Evolutionary conservation across 2,113 vertebrate genomes (phyloP).

Genomic region (Prunella himalayana): DNA sequence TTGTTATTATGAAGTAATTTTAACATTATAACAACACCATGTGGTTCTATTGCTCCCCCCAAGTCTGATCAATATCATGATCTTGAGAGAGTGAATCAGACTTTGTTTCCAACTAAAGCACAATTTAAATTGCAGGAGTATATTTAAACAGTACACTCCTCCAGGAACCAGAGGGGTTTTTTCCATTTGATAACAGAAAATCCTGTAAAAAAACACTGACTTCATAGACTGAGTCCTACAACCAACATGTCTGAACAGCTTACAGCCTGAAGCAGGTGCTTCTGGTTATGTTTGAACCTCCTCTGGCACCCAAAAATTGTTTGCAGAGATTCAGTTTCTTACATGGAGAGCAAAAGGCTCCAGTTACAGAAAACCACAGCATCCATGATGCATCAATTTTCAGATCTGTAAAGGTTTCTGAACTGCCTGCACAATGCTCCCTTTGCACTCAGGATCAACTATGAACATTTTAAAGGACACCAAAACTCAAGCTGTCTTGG

Average conservation of each 20-base stretch:
- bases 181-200: neutral
- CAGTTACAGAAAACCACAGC: neutral
- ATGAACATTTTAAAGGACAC: neutral
- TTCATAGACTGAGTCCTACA: neutral
- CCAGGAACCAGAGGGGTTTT: neutral
- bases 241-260: neutral
- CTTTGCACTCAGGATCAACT: neutral
- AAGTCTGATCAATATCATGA: neutral
- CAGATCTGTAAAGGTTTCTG: neutral
- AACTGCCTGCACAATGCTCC: neutral
- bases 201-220: neutral
- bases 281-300: neutral
- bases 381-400: neutral
- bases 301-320: neutral
- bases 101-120: neutral
- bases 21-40: neutral
- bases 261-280: neutral
- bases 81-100: neutral
- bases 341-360: neutral
- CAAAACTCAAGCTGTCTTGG: neutral
- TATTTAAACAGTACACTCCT: neutral
- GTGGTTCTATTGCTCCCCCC: neutral
- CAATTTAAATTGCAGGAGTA: neutral
- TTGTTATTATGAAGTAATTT: neutral
- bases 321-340: neutral